Evolutionary conservation across 2,888 invertebrate species (phyloP), one percentile per base, ranked within the genome.

Genomic region (Abrostola tripartita): DNA sequence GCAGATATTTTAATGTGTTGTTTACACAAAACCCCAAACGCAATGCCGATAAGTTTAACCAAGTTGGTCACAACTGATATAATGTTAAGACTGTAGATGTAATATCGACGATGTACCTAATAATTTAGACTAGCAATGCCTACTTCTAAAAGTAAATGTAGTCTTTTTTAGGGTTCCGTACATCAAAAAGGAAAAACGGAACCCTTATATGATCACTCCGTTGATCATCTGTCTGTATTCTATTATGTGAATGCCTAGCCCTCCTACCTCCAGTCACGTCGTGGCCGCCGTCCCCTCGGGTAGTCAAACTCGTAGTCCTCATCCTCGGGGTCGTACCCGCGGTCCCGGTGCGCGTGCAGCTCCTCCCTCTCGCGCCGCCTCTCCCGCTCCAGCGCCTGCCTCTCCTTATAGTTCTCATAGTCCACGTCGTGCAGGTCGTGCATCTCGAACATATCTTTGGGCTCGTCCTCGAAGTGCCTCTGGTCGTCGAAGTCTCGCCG

Each of bases 331-430:
- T 93, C 93, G 42, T 93, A 93, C 0, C 90, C 93, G 1, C 87
- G 83, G 58, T 92, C 93, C 57, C 88, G 83, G 14, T 82, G 79
- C 1, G 83, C 84, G 36, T 84, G 85, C 35, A 74, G 42, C 8
- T 90, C 87, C n/a, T 90, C 89, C 42, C 79, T 68, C 8, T 89
- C 89, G 14, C 72, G 82, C 24, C 81, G 81, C 41, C 83, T 84
- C 52, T 86, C 85, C 55, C 84, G 88, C 68, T 91, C 90, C 59
- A 91, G 76, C 51, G 92, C 84, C 68, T 87, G 93, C 80, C 78
- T 92, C 82, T 96, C 96, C 41, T 93, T 92, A 67, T 95, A 95
- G 42, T 93, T 94, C 60, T 93, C 93, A 61, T 89, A 92, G 52
- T 94, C 94, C 0, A 94, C 93, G 6, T 93, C 93, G 41, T 89